Base-by-base conservation (phyloP, 2,113 vertebrate genomes). In the Xiphophorus hellerii region DNA sequence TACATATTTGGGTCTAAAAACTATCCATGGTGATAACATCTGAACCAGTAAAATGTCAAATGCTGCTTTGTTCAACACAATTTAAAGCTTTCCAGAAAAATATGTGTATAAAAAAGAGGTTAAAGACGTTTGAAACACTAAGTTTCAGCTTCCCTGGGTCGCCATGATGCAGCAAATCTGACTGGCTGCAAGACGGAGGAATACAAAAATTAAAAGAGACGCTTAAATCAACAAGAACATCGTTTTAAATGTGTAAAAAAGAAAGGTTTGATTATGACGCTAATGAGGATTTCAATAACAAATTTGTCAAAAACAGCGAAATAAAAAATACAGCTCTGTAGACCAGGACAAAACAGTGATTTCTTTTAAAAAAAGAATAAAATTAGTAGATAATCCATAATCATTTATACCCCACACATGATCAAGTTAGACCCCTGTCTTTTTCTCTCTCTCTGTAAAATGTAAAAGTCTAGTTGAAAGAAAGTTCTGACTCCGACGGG, bases 401-500 rank as follows among this genome's bases (percentile, higher is more conserved):
- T 87, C 72, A 78, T 77, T 84, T 84, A 80, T 76, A 81, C 83
- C 81, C 86, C 81, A 77, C 86, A 80, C 61, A 67, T 60, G 73
- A 82, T 87, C 74, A 82, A 79, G 81, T 88, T 80, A 74, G 75
- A 87, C 81, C 83, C 84, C 60, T 33, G 80, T 48, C 58, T 29
- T 65, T 22, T 9, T 48, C 84, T 83, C 66, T 87, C 87, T 61
- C 65, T 85, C 78, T 91, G 73, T 82, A 74, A 66, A 82, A 71
- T 25, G 22, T 6, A 12, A 64, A 28, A 62, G 81, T 88, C 76
- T 84, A 90, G 72, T 61, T 81, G 73, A 88, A 85, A 0, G 83
- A 90, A 62, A 89, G 65, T 71, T 94, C 93, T 0, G 85, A 71
- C 71, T 94, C 93, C 0, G 93, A 93, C 27, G 84, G 81, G 76